These are phyloP conservation scores for Lasioglossum vierecki DNA, from an alignment of 2,888 invertebrate genomes.

Conservation along the genomic window DNA sequence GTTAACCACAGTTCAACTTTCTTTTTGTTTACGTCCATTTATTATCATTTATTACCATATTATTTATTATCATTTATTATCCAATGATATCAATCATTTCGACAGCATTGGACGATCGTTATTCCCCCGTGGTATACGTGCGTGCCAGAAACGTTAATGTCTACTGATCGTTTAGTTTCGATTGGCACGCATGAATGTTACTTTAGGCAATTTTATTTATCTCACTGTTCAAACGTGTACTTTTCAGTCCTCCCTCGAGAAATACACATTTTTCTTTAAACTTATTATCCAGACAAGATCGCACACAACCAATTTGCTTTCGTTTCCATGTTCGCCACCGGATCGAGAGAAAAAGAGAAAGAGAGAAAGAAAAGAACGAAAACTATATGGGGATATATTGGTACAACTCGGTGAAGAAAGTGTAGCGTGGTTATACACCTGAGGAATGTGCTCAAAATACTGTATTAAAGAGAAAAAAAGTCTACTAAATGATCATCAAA, in stretches of 20 bases:
- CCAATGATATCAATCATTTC: neutral
- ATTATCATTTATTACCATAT: too few species aligned
- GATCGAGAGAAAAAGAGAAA: neutral
- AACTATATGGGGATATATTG: conserved; percentile 74
- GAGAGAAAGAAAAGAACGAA: neutral
- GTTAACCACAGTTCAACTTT: conserved; percentile 37
- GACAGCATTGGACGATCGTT: too few species aligned
- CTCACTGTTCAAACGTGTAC: conserved; percentile 1
- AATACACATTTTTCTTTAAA: conserved; percentile 14
- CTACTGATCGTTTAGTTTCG: neutral
- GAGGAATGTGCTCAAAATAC: conserved; percentile 83
- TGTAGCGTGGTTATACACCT: conserved; percentile 83
- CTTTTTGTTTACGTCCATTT: conserved; percentile 1
- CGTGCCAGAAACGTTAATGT: neutral
- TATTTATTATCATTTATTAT: too few species aligned
- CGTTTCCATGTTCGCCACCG: neutral
- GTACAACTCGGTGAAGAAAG: conserved; percentile 83
- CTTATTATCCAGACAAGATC: neutral
- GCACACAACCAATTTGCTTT: neutral
- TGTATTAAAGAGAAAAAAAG: conserved; percentile 81
- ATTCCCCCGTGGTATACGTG: neutral
- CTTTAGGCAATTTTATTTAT: conserved; percentile 1
- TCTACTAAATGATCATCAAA: conserved; percentile 78
- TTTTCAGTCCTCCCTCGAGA: neutral
- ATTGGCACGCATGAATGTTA: neutral